Percentiles rank a stretch among this genome's conserved stretches.
Conservation (phyloP, 2,113 vertebrate species). For the Columba janthina region DNA sequence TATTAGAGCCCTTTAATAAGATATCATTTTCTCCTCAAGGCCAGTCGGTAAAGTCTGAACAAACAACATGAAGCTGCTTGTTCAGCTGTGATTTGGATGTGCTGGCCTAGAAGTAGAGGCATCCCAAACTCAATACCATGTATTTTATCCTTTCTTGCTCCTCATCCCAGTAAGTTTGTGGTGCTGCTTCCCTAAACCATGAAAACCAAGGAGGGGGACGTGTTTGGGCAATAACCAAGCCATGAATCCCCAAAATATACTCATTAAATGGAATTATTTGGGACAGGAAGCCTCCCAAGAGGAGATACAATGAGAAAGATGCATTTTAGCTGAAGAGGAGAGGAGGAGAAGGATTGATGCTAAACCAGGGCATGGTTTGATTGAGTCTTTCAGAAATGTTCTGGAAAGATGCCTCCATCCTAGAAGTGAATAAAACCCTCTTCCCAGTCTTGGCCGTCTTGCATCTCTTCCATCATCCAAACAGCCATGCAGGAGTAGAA, state of each 20-base stretch:
- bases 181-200: not conserved
- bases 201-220: too few relatives aligned
- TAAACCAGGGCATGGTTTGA: not conserved
- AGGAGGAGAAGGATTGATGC: not conserved
- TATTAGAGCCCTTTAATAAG: slow-evolving; percentile 56
- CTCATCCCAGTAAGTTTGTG: not conserved
- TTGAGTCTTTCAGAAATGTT: not conserved
- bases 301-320: not conserved
- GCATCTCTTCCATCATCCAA: not conserved
- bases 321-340: not conserved
- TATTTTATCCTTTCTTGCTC: accelerated
- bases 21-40: slow-evolving; percentile 44
- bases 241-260: not conserved
- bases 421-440: not conserved
- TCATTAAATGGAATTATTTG: not conserved
- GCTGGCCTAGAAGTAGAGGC: accelerated
- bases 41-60: not conserved
- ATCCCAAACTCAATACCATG: not conserved
- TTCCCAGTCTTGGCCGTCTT: not conserved
- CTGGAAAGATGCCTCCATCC: too few relatives aligned
- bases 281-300: not conserved
- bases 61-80: not conserved
- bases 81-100: not conserved
- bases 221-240: not conserved
- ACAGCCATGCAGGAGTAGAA: not conserved